Evolutionary conservation across 2,888 invertebrate species (phyloP), one percentile per base, ranked within the genome.

Genomic region (Timandra comae): DNA sequence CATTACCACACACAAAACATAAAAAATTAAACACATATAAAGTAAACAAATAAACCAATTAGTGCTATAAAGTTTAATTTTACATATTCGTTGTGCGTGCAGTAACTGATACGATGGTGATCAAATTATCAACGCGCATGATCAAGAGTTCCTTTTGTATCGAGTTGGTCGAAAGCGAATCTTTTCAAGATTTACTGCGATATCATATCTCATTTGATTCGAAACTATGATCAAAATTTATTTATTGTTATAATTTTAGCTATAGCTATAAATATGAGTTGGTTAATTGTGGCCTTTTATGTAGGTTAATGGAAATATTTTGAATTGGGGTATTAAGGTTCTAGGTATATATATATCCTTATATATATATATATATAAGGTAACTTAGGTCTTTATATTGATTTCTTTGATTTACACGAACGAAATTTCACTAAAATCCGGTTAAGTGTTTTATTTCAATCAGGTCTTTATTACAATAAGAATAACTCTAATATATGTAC

Each of bases 101-200:
- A n/a, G 76, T 71, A 74, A 76, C 61, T 52, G 71, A 80, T 77
- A 76, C 60, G 58, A 55, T 62, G 64, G 64, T 69, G 73, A 78
- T 76, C 69, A 64, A 63, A 66, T 68, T 80, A 82, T 81, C 80
- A 68, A 60, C 68, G 72, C 66, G 61, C 73, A 71, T 71, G 73
- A 81, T 81, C 78, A 56, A 66, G 52, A 65, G 57, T 52, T 60
- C 53, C 55, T 51, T 49, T 49, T 56, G 49, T 56, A 57, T 58
- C 49, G 55, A 49, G 52, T 52, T n/a, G n/a, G n/a, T 56, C 49
- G 29, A 35, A 30, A 53, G 52, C 55, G 52, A 67, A 69, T 71
- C 70, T 67, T 43, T 47, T 64, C 59, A 58, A 65, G 51, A 73
- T 74, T 68, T 49, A 62, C 62, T 52, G 33, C 34, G 23, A 12